Percentiles rank a stretch among this genome's conserved stretches.
Conservation (phyloP, 2,888 invertebrate genomes). For the Clistopyga incitator region DNA sequence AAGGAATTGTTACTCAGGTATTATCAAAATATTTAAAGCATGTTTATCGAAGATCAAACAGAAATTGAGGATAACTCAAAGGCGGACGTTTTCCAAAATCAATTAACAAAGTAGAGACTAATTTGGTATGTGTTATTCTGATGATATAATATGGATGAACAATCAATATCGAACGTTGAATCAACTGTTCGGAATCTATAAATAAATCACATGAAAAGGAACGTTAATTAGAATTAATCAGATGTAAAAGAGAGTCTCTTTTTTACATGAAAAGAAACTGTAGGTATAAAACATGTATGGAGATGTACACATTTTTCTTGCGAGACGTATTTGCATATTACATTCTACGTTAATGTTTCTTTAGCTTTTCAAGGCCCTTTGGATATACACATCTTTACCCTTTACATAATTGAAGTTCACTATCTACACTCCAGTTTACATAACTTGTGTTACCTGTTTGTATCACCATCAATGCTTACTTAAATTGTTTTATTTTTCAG, state of each 20-base stretch:
- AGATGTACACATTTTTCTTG: too few species aligned
- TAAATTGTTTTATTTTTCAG: constrained; percentile 82
- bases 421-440: too few species aligned
- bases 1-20: constrained; percentile 96
- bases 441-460: too few species aligned
- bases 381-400: too few species aligned
- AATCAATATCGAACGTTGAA: constrained; percentile 62
- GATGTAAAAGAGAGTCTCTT: too few species aligned
- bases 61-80: neutral
- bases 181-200: constrained; percentile 46
- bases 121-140: constrained; percentile 37
- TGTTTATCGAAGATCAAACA: neutral
- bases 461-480: neutral
- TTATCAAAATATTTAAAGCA: neutral
- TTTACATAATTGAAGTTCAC: too few species aligned
- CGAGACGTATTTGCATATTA: too few species aligned
- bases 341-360: too few species aligned
- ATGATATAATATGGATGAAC: constrained; percentile 52
- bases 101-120: neutral
- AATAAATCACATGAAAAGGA: neutral
- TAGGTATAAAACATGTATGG: too few species aligned
- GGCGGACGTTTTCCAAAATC: neutral
- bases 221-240: neutral
- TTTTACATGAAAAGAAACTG: too few species aligned
- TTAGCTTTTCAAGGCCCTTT: too few species aligned